phyloP scores from a whole-genome alignment of 2,113 vertebrate species.

The Hyaena hyaena region DNA sequence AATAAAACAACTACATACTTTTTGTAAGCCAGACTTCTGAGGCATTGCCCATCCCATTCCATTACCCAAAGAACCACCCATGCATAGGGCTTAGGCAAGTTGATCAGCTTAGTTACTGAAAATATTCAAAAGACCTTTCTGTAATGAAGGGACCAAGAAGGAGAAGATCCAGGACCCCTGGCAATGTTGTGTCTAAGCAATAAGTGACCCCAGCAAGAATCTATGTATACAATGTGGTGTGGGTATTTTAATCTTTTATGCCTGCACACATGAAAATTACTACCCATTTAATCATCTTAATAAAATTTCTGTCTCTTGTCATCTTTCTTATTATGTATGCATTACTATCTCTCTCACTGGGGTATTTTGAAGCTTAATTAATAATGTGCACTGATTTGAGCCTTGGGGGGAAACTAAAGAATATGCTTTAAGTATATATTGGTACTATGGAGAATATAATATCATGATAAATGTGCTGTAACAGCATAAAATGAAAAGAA shows the following conservation, averaged over 20 bases:
- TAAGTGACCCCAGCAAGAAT: background rate
- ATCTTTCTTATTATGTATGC: slow-evolving; percentile 50
- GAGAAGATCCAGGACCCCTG: background rate
- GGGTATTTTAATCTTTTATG: slow-evolving; percentile 32
- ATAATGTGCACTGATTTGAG: slow-evolving; percentile 44
- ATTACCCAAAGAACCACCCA: background rate
- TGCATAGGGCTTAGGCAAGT: background rate
- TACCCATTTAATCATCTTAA: slow-evolving; percentile 32
- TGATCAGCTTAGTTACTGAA: background rate
- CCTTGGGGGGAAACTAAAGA: background rate
- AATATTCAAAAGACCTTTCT: background rate
- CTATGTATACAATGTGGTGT: background rate
- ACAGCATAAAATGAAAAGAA: slow-evolving; percentile 8
- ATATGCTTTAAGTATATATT: background rate
- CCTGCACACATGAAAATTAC: background rate
- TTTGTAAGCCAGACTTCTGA: background rate
- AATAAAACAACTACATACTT: background rate
- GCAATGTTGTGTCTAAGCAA: background rate
- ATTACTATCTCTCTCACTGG: slow-evolving; percentile 19
- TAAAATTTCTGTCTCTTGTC: slow-evolving; percentile 31
- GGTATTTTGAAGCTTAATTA: slow-evolving; percentile 57
- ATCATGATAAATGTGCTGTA: slow-evolving; percentile 6
- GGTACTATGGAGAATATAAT: background rate
- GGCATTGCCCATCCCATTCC: background rate
- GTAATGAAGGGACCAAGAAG: background rate